Percentiles rank a stretch among this genome's conserved stretches.
These are phyloP conservation scores for Paragorgia papillata DNA, from an alignment of 92 coral and sea anemone genomes.

Conservation along the genomic window DNA sequence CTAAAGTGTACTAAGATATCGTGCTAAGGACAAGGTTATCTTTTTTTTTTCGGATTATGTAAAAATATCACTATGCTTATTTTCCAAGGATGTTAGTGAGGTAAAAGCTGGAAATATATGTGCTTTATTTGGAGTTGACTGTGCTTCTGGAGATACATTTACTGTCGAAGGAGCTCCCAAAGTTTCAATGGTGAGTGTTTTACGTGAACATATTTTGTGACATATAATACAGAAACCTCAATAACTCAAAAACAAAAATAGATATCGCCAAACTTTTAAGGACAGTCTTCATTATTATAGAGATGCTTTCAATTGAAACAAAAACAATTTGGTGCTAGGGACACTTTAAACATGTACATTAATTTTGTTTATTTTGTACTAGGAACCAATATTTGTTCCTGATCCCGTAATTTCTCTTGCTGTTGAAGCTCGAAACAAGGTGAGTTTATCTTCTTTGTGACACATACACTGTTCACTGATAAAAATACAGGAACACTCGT, in stretches of 20 bases:
- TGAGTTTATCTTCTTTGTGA: slow-evolving; percentile 26
- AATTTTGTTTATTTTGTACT: background rate
- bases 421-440: slow-evolving; percentile 95
- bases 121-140: slow-evolving; percentile 95
- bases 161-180: slow-evolving; percentile 87
- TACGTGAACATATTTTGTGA: too few relatives aligned
- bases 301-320: too few relatives aligned
- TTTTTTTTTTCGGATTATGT: too few relatives aligned
- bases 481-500: too few relatives aligned
- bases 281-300: too few relatives aligned
- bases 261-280: too few relatives aligned
- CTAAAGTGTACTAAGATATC: too few relatives aligned
- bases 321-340: too few relatives aligned
- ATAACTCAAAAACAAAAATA: too few relatives aligned
- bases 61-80: background rate
- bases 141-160: slow-evolving; percentile 98
- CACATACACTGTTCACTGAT: background rate
- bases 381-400: slow-evolving; percentile 99
- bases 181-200: slow-evolving; percentile 80
- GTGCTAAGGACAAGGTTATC: too few relatives aligned
- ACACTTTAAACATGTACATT: too few relatives aligned
- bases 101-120: slow-evolving; percentile 90
- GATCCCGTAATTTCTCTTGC: slow-evolving; percentile 98
- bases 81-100: slow-evolving; percentile 78
- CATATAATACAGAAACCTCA: too few relatives aligned